These are phyloP conservation scores for Asobara japonica DNA, from an alignment of 1,140 invertebrate species.

Conservation along the genomic window DNA sequence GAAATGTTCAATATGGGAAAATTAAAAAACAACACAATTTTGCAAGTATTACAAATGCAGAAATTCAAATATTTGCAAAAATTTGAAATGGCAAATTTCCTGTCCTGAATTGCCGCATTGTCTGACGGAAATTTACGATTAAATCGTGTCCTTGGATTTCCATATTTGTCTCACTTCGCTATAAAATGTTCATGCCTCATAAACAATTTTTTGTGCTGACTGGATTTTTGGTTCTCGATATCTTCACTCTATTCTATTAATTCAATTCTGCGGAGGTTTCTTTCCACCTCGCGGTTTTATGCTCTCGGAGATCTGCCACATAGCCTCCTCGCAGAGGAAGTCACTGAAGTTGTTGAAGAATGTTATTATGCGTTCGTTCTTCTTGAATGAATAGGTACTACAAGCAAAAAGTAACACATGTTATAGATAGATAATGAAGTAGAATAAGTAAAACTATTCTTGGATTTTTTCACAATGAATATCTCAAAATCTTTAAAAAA, in stretches of 20 bases:
- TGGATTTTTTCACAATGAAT: neutral
- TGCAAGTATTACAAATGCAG: no score
- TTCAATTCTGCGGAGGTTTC: conserved; percentile 63
- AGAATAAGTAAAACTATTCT: neutral
- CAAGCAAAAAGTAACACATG: conserved; percentile 50
- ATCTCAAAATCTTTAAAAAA: neutral
- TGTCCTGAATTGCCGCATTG: no score
- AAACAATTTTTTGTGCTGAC: no score
- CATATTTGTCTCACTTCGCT: no score
- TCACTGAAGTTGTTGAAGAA: conserved; percentile 98
- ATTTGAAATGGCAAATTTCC: no score
- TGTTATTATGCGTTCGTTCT: conserved; percentile 90
- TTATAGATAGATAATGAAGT: no score
- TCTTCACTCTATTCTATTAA: conserved; percentile 18
- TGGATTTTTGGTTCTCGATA: no score
- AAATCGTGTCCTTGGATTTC: neutral
- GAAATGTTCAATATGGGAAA: no score
- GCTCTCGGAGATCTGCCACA: conserved; percentile 97
- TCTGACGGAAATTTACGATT: no score
- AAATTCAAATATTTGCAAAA: no score
- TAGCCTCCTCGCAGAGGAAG: conserved; percentile 92
- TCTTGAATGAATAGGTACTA: conserved; percentile 86
- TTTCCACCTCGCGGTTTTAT: conserved; percentile 90
- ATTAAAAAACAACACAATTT: no score
- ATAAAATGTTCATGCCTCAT: no score